Conservation (phyloP, 2,113 vertebrate species). For the Nannospalax galili region DNA sequence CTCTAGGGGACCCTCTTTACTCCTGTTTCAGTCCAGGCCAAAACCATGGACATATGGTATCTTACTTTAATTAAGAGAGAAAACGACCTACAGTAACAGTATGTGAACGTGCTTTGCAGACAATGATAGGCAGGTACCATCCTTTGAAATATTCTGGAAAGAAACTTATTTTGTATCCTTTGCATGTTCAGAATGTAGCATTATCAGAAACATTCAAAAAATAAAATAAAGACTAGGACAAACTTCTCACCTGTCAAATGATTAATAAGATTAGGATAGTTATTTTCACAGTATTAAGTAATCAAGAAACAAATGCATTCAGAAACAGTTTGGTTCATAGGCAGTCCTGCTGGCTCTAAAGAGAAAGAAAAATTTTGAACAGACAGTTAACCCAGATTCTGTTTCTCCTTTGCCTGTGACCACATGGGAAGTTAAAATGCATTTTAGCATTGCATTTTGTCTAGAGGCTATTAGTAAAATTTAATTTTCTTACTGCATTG, state of each 20-base stretch:
- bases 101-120: too few species aligned
- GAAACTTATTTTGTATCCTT: too few species aligned
- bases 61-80: too few species aligned
- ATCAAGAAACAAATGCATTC: slow-evolving; percentile 91
- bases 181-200: too few species aligned
- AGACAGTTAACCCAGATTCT: slow-evolving; percentile 89
- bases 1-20: too few species aligned
- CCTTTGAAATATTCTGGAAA: too few species aligned
- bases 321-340: slow-evolving; percentile 85
- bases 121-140: too few species aligned
- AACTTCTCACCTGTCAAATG: slow-evolving; percentile 93
- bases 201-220: too few species aligned
- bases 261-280: slow-evolving; percentile 89
- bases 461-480: slow-evolving; percentile 98
- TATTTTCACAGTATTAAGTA: slow-evolving; percentile 93
- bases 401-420: slow-evolving; percentile 87
- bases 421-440: slow-evolving; percentile 93
- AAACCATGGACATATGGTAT: too few species aligned
- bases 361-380: slow-evolving; percentile 81
- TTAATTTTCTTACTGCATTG: slow-evolving; percentile 97
- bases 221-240: too few species aligned
- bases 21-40: too few species aligned
- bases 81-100: too few species aligned
- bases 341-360: slow-evolving; percentile 79
- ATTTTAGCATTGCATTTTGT: slow-evolving; percentile 96